These are phyloP conservation scores for Onchidella celtica DNA, from an alignment of 2,888 invertebrate genomes.

Conservation along the genomic window DNA sequence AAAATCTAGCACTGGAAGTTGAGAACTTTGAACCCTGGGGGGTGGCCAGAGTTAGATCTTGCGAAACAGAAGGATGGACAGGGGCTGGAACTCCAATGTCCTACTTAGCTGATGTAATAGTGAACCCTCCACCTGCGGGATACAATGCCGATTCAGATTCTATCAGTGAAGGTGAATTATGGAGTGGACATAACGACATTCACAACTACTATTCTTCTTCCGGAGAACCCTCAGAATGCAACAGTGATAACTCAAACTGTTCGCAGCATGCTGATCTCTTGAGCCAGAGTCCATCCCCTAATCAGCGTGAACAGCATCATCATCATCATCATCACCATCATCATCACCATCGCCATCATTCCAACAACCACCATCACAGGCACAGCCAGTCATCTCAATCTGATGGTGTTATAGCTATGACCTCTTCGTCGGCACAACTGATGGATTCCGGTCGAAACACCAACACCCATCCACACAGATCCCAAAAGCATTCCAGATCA, in stretches of 20 bases:
- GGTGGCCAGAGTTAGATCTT: neutral
- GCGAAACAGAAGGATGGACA: neutral
- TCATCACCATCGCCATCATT: neutral
- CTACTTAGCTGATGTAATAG: neutral
- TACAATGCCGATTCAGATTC: neutral
- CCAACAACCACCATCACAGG: neutral
- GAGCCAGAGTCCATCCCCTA: neutral
- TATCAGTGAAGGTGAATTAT: neutral
- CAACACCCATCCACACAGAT: neutral
- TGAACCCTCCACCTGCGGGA: neutral
- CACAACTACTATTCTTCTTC: neutral
- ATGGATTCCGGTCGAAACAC: neutral
- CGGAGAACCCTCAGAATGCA: neutral
- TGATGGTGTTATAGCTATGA: slow-evolving; percentile 27
- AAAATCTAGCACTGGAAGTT: slow-evolving; percentile 47
- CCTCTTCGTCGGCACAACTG: slow-evolving; percentile 26
- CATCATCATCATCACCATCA: slow-evolving; percentile 10
- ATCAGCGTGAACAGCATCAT: neutral
- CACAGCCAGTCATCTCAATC: neutral
- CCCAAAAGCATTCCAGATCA: neutral
- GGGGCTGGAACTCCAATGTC: neutral
- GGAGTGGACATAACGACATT: neutral
- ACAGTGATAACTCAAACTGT: neutral
- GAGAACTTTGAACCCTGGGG: slow-evolving; percentile 24
- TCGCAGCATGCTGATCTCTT: neutral